Evolutionary conservation across 2,113 vertebrate species (phyloP).

Genomic region (Otus sunia): DNA sequence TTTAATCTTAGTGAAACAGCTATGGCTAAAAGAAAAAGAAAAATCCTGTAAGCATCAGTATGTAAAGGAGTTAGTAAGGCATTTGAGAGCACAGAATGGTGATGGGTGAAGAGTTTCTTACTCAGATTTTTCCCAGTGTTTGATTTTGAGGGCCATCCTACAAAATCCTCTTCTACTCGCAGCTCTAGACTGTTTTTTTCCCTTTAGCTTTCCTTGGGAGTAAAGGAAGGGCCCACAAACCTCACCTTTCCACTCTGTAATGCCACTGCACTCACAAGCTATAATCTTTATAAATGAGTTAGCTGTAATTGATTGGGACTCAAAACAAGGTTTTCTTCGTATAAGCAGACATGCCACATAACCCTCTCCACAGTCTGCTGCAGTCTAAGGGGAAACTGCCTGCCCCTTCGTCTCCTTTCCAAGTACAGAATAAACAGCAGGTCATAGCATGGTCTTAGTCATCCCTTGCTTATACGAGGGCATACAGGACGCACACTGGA

Average conservation of each 20-base stretch:
- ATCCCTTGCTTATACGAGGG: fast-evolving
- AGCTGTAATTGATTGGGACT: not conserved
- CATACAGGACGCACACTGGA: not conserved
- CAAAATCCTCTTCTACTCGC: not conserved
- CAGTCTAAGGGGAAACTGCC: not conserved
- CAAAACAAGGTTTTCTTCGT: not conserved
- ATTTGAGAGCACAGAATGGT: not conserved
- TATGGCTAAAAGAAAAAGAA: not conserved
- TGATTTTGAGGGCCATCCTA: not conserved
- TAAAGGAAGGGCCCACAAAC: not conserved
- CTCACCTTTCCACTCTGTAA: not conserved
- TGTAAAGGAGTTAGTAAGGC: not conserved
- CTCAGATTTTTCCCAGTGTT: not conserved
- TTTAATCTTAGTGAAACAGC: conserved; percentile 46
- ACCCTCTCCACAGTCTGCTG: not conserved
- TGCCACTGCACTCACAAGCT: not conserved
- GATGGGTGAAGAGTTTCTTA: not conserved
- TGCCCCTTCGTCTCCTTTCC: not conserved
- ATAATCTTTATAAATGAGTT: not conserved
- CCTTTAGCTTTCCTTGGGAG: not conserved
- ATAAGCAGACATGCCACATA: not conserved
- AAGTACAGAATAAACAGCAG: not conserved
- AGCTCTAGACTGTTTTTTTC: not conserved
- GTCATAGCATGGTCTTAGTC: not conserved
- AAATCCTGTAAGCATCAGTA: not conserved